phyloP scores from a whole-genome alignment of 2,797 vertebrate species.

The Typhlichthys eigenmanni region DNA sequence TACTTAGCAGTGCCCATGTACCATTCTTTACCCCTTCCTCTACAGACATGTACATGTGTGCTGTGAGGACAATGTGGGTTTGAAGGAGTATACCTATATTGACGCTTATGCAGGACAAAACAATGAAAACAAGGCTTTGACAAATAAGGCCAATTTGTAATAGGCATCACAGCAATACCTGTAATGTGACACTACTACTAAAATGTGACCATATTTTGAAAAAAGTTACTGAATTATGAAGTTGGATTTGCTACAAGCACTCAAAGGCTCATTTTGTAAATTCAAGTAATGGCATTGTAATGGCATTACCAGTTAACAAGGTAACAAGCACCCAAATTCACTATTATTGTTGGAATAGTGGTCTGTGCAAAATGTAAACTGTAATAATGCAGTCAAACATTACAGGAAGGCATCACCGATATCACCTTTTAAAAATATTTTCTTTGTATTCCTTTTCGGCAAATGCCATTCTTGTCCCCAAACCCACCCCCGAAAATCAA shows the following conservation, averaged over 20 bases:
- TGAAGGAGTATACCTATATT: slow-evolving; percentile 19
- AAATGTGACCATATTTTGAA: slow-evolving; percentile 17
- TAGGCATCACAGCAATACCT: slow-evolving; percentile 25
- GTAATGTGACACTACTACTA: slow-evolving; percentile 6
- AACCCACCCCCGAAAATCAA: slow-evolving; percentile 22
- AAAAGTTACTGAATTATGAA: slow-evolving; percentile 22
- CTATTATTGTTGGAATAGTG: slow-evolving; percentile 52
- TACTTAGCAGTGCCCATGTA: too few species aligned
- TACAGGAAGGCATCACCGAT: slow-evolving; percentile 61
- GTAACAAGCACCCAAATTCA: slow-evolving; percentile 55
- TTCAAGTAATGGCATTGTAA: slow-evolving; percentile 21
- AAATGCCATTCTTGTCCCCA: slow-evolving; percentile 10
- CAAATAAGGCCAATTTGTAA: slow-evolving; percentile 10
- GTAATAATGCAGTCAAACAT: slow-evolving; percentile 54
- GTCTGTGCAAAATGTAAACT: slow-evolving; percentile 66
- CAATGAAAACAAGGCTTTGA: slow-evolving; percentile 49
- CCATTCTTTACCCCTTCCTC: too few species aligned
- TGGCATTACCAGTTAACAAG: slow-evolving; percentile 39
- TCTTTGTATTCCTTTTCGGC: slow-evolving; percentile 6
- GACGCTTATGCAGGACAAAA: slow-evolving; percentile 19
- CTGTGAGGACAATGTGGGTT: slow-evolving; percentile 2
- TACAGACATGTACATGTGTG: too few species aligned
- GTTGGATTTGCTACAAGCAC: slow-evolving; percentile 68
- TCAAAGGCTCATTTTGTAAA: slow-evolving; percentile 40
- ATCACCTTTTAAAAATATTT: background rate